Percentiles rank a stretch among this genome's conserved stretches.
Conservation (phyloP, 2,888 invertebrate species). For the Dioctria rufipes region DNA sequence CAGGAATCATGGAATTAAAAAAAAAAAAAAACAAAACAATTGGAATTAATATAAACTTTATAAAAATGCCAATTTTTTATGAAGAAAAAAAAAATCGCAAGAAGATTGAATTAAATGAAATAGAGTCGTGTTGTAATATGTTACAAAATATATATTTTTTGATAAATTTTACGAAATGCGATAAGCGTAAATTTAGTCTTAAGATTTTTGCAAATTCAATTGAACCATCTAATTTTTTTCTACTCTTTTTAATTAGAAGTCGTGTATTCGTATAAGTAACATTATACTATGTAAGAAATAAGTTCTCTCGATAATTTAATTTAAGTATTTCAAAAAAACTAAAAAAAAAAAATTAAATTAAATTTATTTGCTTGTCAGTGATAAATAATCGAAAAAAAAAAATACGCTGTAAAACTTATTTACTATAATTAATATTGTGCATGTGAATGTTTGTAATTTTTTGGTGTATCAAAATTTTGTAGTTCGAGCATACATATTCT, state of each 20-base stretch:
- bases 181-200: slow-evolving; percentile 48
- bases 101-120: slow-evolving; percentile 40
- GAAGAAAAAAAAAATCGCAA: neutral
- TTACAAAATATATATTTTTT: slow-evolving; percentile 53
- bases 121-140: slow-evolving; percentile 43
- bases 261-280: slow-evolving; percentile 19
- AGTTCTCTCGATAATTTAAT: neutral
- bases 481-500: slow-evolving; percentile 35
- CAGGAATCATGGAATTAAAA: slow-evolving; percentile 51
- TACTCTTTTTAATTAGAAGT: slow-evolving; percentile 22
- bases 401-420: slow-evolving; percentile 1
- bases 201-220: slow-evolving; percentile 47
- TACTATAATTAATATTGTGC: slow-evolving; percentile 16
- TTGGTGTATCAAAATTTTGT: slow-evolving; percentile 41
- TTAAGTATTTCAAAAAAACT: neutral
- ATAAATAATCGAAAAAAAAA: slow-evolving; percentile 32
- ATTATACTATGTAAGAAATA: slow-evolving; percentile 2
- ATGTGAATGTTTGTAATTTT: slow-evolving; percentile 43
- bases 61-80: slow-evolving; percentile 38
- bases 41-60: slow-evolving; percentile 33
- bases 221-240: slow-evolving; percentile 16
- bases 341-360: neutral
- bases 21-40: slow-evolving; percentile 24
- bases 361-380: slow-evolving; percentile 38
- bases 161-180: slow-evolving; percentile 50